Evolutionary conservation across 2,113 vertebrate species (phyloP).

Genomic region (Bufo gargarizans): DNA sequence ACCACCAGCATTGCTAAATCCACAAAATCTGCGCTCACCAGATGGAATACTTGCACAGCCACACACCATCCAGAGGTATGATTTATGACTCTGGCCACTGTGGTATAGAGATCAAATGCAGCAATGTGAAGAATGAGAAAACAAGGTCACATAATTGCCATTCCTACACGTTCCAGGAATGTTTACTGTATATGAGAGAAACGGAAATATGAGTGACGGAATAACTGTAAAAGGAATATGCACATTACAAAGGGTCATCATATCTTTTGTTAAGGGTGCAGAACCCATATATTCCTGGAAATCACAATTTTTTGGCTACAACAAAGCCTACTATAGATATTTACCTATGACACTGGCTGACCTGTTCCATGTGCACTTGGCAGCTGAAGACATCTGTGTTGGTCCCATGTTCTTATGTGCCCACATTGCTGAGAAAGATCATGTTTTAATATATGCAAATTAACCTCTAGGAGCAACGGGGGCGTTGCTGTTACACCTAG

Average conservation of each 20-base stretch:
- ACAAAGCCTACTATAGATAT: neutral
- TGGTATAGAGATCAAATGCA: conserved; percentile 18
- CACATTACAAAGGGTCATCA: neutral
- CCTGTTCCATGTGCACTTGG: too few species aligned
- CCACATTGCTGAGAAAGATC: too few species aligned
- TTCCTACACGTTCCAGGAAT: neutral
- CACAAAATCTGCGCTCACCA: conserved; percentile 27
- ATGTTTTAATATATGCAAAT: too few species aligned
- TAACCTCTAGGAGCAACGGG: too few species aligned
- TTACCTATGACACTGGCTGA: neutral
- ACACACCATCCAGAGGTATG: neutral
- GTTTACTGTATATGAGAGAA: neutral
- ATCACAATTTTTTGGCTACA: neutral
- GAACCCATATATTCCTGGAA: conserved; percentile 5
- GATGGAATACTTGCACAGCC: conserved; percentile 21
- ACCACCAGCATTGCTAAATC: conserved; percentile 5
- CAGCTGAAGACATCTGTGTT: too few species aligned
- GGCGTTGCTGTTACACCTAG: too few species aligned
- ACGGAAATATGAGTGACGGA: neutral
- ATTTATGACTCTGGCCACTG: neutral
- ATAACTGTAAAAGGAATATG: neutral
- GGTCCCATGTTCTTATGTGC: too few species aligned
- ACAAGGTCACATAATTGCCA: conserved; percentile 1
- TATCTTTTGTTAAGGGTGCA: neutral
- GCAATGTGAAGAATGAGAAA: conserved; percentile 10